phyloP scores from a whole-genome alignment of 2,797 vertebrate species.

The Periophthalmus magnuspinnatus region DNA sequence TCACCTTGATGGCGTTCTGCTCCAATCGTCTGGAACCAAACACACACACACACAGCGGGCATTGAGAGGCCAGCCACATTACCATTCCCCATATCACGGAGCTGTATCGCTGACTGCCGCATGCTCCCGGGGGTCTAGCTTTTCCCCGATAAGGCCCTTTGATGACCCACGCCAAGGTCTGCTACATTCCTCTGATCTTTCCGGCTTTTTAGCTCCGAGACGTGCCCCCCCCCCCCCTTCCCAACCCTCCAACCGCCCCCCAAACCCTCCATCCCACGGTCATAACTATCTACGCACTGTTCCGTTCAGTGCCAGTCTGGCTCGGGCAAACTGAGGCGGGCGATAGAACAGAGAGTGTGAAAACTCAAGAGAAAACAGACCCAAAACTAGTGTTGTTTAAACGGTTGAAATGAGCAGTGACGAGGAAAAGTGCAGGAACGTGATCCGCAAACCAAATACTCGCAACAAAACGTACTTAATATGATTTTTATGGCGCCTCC shows the following conservation, averaged over 20 bases:
- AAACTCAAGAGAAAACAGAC: slow-evolving; percentile 30
- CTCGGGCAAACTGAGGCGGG: slow-evolving; percentile 24
- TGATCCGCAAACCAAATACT: slow-evolving; percentile 50
- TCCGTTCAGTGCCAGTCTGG: slow-evolving; percentile 50
- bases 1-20: slow-evolving; percentile 97
- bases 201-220: slow-evolving; percentile 40
- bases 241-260: too few relatives aligned
- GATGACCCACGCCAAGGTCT: slow-evolving; percentile 53
- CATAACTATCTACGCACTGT: slow-evolving; percentile 40
- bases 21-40: slow-evolving; percentile 90
- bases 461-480: slow-evolving; percentile 36
- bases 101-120: slow-evolving; percentile 39
- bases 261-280: slow-evolving; percentile 14
- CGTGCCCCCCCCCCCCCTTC: slow-evolving; percentile 13
- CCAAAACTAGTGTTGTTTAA: slow-evolving; percentile 28
- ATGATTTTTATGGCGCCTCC: slow-evolving; percentile 9
- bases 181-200: slow-evolving; percentile 59
- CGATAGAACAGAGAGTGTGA: slow-evolving; percentile 21
- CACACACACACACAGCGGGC: slow-evolving; percentile 40
- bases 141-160: slow-evolving; percentile 66
- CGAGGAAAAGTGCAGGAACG: slow-evolving; percentile 29
- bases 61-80: slow-evolving; percentile 52
- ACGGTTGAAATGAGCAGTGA: slow-evolving; percentile 54
- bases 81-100: slow-evolving; percentile 52
- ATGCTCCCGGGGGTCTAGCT: slow-evolving; percentile 43